Conservation (phyloP, 2,888 invertebrate genomes). For the Macrophya alboannulata region DNA sequence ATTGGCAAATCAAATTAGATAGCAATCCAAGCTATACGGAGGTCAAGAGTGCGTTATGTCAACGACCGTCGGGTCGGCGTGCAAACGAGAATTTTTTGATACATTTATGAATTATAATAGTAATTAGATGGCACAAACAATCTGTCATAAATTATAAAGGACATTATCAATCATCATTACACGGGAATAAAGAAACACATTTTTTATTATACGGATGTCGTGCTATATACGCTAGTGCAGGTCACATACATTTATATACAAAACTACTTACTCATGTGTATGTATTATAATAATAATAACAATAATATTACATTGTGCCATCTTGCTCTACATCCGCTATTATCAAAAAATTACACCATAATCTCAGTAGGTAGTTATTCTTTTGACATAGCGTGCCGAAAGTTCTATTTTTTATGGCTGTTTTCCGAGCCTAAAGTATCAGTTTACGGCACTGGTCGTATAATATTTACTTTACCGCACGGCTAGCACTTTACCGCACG, state of each 20-base stretch:
- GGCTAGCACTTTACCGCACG: too few species aligned
- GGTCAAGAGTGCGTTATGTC: conserved; percentile 54
- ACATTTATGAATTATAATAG: conserved; percentile 21
- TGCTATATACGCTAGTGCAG: not conserved
- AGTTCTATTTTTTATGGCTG: too few species aligned
- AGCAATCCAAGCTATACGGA: conserved; percentile 55
- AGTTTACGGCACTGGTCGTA: too few species aligned
- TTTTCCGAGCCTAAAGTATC: too few species aligned
- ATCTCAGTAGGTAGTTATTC: not conserved
- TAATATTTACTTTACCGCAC: too few species aligned
- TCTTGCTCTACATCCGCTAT: not conserved
- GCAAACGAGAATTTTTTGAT: conserved; percentile 13
- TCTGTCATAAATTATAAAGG: conserved; percentile 14
- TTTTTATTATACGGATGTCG: not conserved
- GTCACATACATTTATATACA: not conserved
- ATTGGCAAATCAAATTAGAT: conserved; percentile 55
- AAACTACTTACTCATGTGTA: not conserved
- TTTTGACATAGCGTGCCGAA: too few species aligned
- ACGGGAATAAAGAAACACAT: not conserved
- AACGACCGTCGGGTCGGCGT: conserved; percentile 21
- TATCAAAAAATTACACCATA: not conserved
- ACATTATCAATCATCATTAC: conserved; percentile 18
- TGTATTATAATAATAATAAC: too few species aligned
- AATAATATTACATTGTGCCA: not conserved
- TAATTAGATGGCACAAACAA: conserved; percentile 33